phyloP scores from a whole-genome alignment of 2,797 vertebrate genomes.

The Odontamblyopus lacepedii region DNA sequence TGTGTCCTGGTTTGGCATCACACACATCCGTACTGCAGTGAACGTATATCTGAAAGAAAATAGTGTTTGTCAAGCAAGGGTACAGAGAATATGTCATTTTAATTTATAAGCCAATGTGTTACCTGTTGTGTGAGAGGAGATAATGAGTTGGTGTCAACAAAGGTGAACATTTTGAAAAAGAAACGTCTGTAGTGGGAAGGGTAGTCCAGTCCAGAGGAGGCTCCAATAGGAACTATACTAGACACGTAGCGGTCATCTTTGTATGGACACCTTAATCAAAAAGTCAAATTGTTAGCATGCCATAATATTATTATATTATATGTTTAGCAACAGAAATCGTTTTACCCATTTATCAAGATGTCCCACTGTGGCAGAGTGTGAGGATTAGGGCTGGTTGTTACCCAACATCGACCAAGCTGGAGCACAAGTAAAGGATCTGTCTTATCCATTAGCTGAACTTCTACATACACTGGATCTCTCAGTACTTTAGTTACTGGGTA shows the following conservation, averaged over 20 bases:
- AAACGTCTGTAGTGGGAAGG: conserved; percentile 67
- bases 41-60: conserved; percentile 62
- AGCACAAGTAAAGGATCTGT: conserved; percentile 65
- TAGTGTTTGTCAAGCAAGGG: conserved; percentile 10
- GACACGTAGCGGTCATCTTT: conserved; percentile 61
- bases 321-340: background rate
- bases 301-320: background rate
- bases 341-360: conserved; percentile 68
- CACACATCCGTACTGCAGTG: conserved; percentile 75
- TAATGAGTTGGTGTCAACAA: conserved; percentile 47
- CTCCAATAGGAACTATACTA: conserved; percentile 46
- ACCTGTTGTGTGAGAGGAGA: conserved; percentile 30
- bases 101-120: background rate
- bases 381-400: conserved; percentile 54
- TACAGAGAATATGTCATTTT: background rate
- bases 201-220: conserved; percentile 31
- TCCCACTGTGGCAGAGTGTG: conserved; percentile 67
- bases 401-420: conserved; percentile 70
- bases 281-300: background rate
- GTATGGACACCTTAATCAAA: conserved; percentile 63
- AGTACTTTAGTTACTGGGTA: conserved; percentile 68
- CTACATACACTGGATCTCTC: conserved; percentile 65
- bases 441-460: conserved; percentile 57
- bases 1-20: conserved; percentile 4
- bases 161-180: conserved; percentile 72